Evolutionary conservation across 1,140 invertebrate species (phyloP).

Genomic region (Bicyclus anynana): DNA sequence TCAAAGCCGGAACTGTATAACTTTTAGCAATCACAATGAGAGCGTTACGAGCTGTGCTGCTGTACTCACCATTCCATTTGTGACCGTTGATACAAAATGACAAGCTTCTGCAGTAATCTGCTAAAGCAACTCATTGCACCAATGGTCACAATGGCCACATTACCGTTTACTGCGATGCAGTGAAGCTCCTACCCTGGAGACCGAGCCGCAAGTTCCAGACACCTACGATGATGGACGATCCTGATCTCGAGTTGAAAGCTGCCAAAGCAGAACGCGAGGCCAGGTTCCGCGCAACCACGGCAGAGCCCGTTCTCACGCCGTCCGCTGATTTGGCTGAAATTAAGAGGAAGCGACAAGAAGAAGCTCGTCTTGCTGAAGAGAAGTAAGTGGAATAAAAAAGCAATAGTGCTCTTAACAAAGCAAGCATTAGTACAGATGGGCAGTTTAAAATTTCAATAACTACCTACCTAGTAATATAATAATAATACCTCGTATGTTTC

Average conservation of each 20-base stretch:
- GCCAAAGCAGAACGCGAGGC: conserved; percentile 75
- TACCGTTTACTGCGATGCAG: conserved; percentile 62
- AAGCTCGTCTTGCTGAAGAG: conserved; percentile 79
- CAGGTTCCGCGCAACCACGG: conserved; percentile 69
- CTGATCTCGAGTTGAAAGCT: conserved; percentile 76
- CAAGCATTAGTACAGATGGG: no score
- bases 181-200: conserved; percentile 79
- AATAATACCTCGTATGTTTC: no score
- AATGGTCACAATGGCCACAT: conserved; percentile 40
- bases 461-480: no score
- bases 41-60: conserved; percentile 43
- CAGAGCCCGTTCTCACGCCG: conserved; percentile 70
- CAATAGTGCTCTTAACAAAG: no score
- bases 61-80: conserved; percentile 39
- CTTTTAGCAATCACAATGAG: conserved; percentile 47
- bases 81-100: conserved; percentile 46
- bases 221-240: conserved; percentile 77
- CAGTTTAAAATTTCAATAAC: no score
- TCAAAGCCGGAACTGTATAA: conserved; percentile 34
- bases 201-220: conserved; percentile 81
- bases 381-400: conserved; percentile 65
- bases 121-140: conserved; percentile 40
- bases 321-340: conserved; percentile 78
- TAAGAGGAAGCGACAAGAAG: conserved; percentile 78
- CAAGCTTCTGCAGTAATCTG: conserved; percentile 34